Evolutionary conservation across 2,113 vertebrate species (phyloP).

Genomic region (Saguinus imperator): DNA sequence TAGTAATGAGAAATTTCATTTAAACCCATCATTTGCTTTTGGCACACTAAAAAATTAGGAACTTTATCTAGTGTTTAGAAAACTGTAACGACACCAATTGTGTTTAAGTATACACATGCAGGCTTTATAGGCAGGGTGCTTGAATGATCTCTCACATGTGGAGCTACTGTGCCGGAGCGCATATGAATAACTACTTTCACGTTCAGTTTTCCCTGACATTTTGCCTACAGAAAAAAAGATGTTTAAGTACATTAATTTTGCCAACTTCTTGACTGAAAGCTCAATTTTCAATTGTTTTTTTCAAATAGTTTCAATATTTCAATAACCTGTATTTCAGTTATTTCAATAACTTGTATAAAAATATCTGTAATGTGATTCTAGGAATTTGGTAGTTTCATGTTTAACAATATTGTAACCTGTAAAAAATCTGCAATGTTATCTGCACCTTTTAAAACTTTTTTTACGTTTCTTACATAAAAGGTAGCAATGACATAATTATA

Average conservation of each 20-base stretch:
- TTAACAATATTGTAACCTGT: background rate
- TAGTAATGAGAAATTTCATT: background rate
- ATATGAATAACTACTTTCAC: background rate
- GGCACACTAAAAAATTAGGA: background rate
- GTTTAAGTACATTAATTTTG: background rate
- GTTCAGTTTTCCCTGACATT: background rate
- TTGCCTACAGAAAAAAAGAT: background rate
- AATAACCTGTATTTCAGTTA: too few relatives aligned
- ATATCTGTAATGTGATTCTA: background rate
- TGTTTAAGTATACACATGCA: background rate
- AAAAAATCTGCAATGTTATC: background rate
- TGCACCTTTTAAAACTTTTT: background rate
- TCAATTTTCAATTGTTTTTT: background rate
- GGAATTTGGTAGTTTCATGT: background rate
- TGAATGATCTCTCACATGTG: fast-evolving
- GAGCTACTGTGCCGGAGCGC: fast-evolving
- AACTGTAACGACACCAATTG: background rate
- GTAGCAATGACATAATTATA: background rate
- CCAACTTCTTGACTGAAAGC: background rate
- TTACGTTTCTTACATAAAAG: background rate
- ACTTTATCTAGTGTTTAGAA: background rate
- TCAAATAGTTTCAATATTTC: background rate
- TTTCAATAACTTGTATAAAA: too few relatives aligned
- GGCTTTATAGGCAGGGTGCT: background rate
- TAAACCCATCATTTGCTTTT: background rate